These are phyloP conservation scores for Butorides virescens DNA, from an alignment of 2,113 vertebrate genomes.

Conservation along the genomic window DNA sequence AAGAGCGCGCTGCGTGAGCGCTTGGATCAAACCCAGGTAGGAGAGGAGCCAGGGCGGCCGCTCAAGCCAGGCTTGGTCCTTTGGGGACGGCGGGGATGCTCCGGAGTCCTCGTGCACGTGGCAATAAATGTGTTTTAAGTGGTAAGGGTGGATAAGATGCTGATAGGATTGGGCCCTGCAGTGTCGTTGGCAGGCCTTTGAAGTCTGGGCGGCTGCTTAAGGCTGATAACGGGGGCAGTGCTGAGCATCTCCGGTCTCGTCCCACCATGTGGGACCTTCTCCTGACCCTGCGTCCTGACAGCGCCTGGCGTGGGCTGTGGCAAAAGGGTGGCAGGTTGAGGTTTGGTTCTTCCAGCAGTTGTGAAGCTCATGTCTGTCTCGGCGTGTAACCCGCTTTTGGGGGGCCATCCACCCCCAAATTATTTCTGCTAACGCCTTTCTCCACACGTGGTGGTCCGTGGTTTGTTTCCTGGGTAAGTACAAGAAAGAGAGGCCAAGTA, in stretches of 20 bases:
- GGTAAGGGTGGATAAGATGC: not conserved
- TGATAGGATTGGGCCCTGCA: not conserved
- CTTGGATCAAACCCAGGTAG: conserved; percentile 54
- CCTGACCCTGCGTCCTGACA: not conserved
- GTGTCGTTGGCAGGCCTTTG: fast-evolving
- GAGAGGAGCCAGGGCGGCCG: not conserved
- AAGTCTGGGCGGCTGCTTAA: not conserved
- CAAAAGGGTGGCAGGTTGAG: not conserved
- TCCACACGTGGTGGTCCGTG: fast-evolving
- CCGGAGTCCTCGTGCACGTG: fast-evolving
- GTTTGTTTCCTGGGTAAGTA: not conserved
- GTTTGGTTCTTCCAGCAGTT: not conserved
- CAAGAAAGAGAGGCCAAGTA: not conserved
- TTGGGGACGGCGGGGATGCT: not conserved
- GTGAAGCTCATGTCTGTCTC: not conserved
- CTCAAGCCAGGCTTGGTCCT: not conserved
- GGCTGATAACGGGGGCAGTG: not conserved
- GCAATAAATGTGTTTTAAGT: not conserved
- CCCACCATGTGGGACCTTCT: not conserved
- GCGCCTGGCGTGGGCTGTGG: fast-evolving
- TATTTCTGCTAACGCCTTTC: not conserved
- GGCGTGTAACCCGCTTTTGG: not conserved
- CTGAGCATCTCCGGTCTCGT: not conserved
- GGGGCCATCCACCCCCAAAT: not conserved
- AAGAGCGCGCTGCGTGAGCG: not conserved